Conservation (phyloP, 2,797 vertebrate species). For the Acanthiza pusilla region DNA sequence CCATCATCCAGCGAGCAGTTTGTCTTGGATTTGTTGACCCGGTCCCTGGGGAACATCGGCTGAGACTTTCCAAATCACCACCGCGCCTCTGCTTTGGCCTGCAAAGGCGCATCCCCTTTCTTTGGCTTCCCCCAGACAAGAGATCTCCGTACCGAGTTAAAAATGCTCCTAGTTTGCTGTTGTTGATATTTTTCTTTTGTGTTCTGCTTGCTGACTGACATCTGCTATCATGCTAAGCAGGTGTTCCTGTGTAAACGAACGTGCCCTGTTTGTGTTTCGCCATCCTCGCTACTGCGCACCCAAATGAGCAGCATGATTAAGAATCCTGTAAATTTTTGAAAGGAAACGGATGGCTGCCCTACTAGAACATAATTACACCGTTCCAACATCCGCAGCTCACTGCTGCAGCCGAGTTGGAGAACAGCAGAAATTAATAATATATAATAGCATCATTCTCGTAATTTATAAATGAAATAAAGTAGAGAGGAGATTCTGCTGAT, state of each 20-base stretch:
- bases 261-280: conserved; percentile 95
- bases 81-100: not conserved
- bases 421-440: conserved; percentile 99
- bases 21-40: not conserved
- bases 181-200: conserved; percentile 82
- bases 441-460: conserved; percentile 96
- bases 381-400: conserved; percentile 89
- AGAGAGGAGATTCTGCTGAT: conserved; percentile 89
- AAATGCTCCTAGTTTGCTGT: conserved; percentile 73
- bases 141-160: conserved; percentile 33
- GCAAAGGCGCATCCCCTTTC: not conserved
- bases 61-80: not conserved
- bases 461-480: conserved; percentile 99
- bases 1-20: not conserved
- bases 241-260: conserved; percentile 98
- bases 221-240: conserved; percentile 99
- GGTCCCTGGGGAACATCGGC: not conserved
- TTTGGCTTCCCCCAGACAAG: conserved; percentile 42
- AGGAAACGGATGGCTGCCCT: conserved; percentile 99
- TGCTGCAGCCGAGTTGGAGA: conserved; percentile 85
- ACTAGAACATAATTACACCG: conserved; percentile 99
- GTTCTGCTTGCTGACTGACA: conserved; percentile 96
- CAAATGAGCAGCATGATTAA: conserved; percentile 99
- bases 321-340: conserved; percentile 99
- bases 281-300: conserved; percentile 87